A percentile compares a stretch with the other conserved stretches of the same genome.
These are phyloP conservation scores for Neocrepidodera transversa DNA, from an alignment of 2,888 invertebrate species.

Conservation along the genomic window DNA sequence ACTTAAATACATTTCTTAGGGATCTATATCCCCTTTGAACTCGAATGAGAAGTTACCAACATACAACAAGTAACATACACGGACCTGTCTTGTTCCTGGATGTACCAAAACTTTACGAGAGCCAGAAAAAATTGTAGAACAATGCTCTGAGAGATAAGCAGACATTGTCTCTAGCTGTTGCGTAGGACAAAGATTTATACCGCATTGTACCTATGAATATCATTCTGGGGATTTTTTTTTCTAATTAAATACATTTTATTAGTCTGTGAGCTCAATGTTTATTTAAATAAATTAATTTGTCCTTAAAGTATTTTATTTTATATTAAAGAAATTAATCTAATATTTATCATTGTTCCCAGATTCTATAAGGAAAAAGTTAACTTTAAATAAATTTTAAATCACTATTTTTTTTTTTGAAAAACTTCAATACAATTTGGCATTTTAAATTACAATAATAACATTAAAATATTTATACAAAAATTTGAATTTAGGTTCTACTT, in stretches of 20 bases:
- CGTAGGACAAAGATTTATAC: constrained; percentile 29
- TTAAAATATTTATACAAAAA: too few species aligned
- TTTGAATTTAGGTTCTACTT: too few species aligned
- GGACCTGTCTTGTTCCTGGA: constrained; percentile 16
- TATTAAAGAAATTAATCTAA: too few species aligned
- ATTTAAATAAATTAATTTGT: too few species aligned
- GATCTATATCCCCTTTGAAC: neutral
- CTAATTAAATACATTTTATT: neutral
- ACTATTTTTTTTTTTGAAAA: too few species aligned
- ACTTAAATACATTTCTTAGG: neutral
- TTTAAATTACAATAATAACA: too few species aligned
- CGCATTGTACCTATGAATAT: constrained; percentile 21
- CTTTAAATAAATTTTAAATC: too few species aligned
- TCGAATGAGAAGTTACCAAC: neutral
- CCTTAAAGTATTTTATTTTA: too few species aligned
- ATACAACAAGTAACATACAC: neutral
- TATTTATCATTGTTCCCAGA: too few species aligned
- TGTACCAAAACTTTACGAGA: constrained; percentile 20
- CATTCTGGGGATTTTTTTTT: constrained; percentile 7
- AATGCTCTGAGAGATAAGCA: constrained; percentile 20
- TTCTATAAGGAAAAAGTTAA: too few species aligned
- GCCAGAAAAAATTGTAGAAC: constrained; percentile 24
- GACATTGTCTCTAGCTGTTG: constrained; percentile 26
- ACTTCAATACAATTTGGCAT: too few species aligned
- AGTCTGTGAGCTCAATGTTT: neutral